Evolutionary conservation across 1,140 invertebrate species (phyloP).

Genomic region (Tachypleus tridentatus): DNA sequence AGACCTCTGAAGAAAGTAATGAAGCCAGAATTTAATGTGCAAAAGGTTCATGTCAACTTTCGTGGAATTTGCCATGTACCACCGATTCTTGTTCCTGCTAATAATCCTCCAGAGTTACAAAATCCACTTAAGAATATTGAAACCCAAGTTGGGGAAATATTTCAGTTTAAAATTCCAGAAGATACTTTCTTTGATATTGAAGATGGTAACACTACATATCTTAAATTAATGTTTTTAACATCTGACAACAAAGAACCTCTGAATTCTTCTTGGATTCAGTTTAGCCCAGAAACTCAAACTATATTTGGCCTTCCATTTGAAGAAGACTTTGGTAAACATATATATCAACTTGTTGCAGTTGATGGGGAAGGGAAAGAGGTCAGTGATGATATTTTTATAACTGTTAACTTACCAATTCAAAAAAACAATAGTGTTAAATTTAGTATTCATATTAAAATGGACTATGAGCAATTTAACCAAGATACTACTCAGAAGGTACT

Average conservation of each 20-base stretch:
- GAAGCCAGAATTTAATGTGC: conserved; percentile 24
- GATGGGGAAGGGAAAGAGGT: conserved; percentile 52
- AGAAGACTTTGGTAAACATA: conserved; percentile 51
- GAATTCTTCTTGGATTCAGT: conserved; percentile 67
- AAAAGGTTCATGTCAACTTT: conserved; percentile 22
- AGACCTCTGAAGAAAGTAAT: conserved; percentile 23
- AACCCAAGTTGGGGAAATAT: conserved; percentile 59
- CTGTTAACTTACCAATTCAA: conserved; percentile 44
- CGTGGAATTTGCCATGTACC: conserved; percentile 21
- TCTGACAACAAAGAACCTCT: conserved; percentile 53
- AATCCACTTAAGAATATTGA: conserved; percentile 75
- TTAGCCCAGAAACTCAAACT: conserved; percentile 74
- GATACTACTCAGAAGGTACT: conserved; percentile 46
- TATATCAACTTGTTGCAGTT: conserved; percentile 60
- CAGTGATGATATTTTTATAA: conserved; percentile 64
- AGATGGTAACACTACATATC: conserved; percentile 56
- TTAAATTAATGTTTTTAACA: conserved; percentile 58
- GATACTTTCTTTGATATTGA: conserved; percentile 84
- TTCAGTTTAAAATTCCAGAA: conserved; percentile 60
- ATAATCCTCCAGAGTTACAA: conserved; percentile 47
- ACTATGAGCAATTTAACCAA: conserved; percentile 54
- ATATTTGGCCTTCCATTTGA: conserved; percentile 68
- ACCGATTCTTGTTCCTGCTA: conserved; percentile 35
- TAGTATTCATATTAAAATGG: conserved; percentile 55
- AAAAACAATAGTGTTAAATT: conserved; percentile 47